phyloP scores from a whole-genome alignment of 1,140 invertebrate species.

The Rhynchophorus ferrugineus region DNA sequence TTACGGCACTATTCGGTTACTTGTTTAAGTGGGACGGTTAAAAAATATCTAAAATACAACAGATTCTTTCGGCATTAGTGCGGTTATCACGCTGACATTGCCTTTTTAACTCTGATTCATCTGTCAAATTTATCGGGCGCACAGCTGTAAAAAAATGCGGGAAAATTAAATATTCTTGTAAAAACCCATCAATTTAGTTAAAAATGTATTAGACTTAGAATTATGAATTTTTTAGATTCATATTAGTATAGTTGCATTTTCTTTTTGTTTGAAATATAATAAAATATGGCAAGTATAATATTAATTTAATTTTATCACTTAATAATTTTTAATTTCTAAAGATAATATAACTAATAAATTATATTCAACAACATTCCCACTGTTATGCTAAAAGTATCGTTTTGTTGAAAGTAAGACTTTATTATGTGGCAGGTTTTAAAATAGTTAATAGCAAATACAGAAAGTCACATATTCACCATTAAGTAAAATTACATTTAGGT shows the following conservation, averaged over 20 bases:
- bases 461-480: too few relatives aligned
- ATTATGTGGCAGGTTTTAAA: too few relatives aligned
- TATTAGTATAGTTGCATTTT: not conserved
- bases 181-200: not conserved
- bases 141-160: not conserved
- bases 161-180: not conserved
- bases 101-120: constrained; percentile 1
- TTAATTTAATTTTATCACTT: too few relatives aligned
- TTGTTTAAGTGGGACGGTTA: not conserved
- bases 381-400: too few relatives aligned
- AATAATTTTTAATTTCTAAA: too few relatives aligned
- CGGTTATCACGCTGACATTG: not conserved
- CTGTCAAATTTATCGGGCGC: constrained; percentile 4
- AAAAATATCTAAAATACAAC: not conserved
- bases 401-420: too few relatives aligned
- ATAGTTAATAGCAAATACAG: too few relatives aligned
- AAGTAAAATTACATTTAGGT: too few relatives aligned
- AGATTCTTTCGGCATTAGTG: not conserved
- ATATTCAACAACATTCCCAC: too few relatives aligned
- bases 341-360: too few relatives aligned
- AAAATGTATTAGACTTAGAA: not conserved
- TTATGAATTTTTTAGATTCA: not conserved
- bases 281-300: too few relatives aligned
- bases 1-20: not conserved
- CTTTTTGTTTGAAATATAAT: not conserved